phyloP scores from a whole-genome alignment of 2,113 vertebrate species.

The Craseonycteris thonglongyai region DNA sequence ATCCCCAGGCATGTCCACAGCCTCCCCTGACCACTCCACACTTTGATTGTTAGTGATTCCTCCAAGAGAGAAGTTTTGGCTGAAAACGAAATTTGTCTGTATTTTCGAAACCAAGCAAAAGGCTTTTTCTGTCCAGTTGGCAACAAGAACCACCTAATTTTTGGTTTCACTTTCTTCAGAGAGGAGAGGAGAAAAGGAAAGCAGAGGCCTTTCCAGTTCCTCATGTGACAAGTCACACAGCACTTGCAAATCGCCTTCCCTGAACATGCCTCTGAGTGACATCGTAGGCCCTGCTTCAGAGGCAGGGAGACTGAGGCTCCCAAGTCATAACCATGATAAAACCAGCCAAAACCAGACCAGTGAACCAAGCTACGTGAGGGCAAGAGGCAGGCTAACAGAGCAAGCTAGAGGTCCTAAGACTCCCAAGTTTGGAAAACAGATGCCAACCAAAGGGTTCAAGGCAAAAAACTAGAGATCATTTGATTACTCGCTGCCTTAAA shows the following conservation, averaged over 20 bases:
- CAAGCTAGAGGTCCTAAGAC: not conserved
- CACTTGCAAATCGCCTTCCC: not conserved
- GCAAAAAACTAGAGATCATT: not conserved
- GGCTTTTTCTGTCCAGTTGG: slow-evolving; percentile 1
- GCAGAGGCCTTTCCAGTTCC: not conserved
- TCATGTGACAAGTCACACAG: not conserved
- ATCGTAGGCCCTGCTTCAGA: not conserved
- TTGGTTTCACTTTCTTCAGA: slow-evolving; percentile 51
- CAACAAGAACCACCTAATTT: not conserved
- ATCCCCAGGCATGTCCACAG: not conserved
- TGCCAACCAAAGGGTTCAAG: too few species aligned
- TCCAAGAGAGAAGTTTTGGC: not conserved
- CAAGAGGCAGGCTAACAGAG: accelerated
- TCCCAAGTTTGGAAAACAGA: not conserved
- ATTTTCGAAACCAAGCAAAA: not conserved
- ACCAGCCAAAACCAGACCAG: not conserved
- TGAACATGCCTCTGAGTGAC: too few species aligned
- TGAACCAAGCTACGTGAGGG: accelerated
- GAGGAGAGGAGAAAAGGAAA: not conserved
- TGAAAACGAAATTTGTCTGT: not conserved
- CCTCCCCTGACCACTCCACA: not conserved
- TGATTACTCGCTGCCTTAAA: not conserved
- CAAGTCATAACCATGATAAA: not conserved
- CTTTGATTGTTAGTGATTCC: not conserved
- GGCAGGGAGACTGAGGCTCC: not conserved